Evolutionary conservation across 2,797 vertebrate genomes (phyloP).

Genomic region (Caiman crocodilus): DNA sequence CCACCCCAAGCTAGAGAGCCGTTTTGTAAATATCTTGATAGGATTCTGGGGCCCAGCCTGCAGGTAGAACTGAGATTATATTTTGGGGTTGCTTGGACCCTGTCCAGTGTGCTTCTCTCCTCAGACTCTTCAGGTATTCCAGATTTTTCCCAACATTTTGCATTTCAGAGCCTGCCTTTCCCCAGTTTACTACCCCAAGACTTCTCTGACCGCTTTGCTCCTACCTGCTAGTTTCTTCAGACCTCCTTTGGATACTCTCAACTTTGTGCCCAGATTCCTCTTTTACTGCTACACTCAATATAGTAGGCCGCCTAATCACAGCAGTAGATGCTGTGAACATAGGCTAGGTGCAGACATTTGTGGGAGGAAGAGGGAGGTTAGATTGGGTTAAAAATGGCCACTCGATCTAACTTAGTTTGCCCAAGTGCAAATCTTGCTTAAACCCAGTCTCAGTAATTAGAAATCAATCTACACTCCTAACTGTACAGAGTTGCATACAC

Average conservation of each 20-base stretch:
- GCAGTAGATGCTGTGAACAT: no score
- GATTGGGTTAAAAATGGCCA: no score
- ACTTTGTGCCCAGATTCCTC: not conserved
- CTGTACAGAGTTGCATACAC: no score
- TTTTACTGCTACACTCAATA: not conserved
- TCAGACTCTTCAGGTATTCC: not conserved
- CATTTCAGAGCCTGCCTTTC: not conserved
- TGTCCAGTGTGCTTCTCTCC: not conserved
- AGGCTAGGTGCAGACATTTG: no score
- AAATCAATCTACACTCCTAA: no score
- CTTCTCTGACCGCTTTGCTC: not conserved
- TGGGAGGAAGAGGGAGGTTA: no score
- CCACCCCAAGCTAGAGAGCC: not conserved
- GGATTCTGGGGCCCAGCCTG: not conserved
- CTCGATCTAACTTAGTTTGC: no score
- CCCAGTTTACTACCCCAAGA: not conserved
- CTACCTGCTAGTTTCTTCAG: not conserved
- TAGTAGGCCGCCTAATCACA: not conserved
- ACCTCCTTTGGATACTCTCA: rapidly evolving
- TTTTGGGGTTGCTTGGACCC: not conserved
- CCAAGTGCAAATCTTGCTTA: no score
- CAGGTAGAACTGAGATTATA: not conserved
- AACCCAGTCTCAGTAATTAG: no score
- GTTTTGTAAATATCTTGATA: not conserved
- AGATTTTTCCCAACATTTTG: not conserved